A percentile compares a stretch with the other conserved stretches of the same genome.
phyloP scores from a whole-genome alignment of 1,140 invertebrate genomes.

The Drosophila rufa region DNA sequence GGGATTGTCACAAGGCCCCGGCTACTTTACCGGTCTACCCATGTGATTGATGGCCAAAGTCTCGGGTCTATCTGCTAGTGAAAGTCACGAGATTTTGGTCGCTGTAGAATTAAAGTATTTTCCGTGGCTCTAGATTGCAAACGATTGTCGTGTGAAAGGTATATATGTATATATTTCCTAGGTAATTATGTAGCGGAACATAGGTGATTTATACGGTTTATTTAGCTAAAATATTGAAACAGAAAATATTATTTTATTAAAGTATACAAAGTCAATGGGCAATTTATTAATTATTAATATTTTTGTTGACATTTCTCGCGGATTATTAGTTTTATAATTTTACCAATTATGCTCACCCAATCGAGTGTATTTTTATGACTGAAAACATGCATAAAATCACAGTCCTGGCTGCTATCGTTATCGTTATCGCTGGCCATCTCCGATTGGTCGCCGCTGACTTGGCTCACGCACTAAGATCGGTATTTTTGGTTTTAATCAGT shows the following conservation, averaged over 20 bases:
- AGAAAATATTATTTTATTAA: too few species aligned
- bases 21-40: slow-evolving; percentile 40
- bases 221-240: too few species aligned
- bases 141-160: neutral
- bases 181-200: neutral
- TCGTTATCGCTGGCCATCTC: slow-evolving; percentile 36
- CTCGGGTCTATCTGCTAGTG: slow-evolving; percentile 32
- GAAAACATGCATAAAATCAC: slow-evolving; percentile 23
- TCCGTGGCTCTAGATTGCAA: slow-evolving; percentile 1
- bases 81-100: slow-evolving; percentile 39
- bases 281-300: too few species aligned
- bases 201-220: too few species aligned
- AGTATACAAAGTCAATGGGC: too few species aligned
- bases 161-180: neutral
- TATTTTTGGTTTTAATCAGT: slow-evolving; percentile 51
- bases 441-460: slow-evolving; percentile 30
- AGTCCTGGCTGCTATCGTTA: slow-evolving; percentile 33
- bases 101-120: slow-evolving; percentile 15
- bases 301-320: too few species aligned
- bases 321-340: too few species aligned
- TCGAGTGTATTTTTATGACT: neutral
- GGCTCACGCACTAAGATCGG: slow-evolving; percentile 50
- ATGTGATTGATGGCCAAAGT: slow-evolving; percentile 56
- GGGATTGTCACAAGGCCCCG: slow-evolving; percentile 53
- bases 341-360: neutral